phyloP scores from a whole-genome alignment of 92 coral and sea anemone genomes.

The Ricordea florida region DNA sequence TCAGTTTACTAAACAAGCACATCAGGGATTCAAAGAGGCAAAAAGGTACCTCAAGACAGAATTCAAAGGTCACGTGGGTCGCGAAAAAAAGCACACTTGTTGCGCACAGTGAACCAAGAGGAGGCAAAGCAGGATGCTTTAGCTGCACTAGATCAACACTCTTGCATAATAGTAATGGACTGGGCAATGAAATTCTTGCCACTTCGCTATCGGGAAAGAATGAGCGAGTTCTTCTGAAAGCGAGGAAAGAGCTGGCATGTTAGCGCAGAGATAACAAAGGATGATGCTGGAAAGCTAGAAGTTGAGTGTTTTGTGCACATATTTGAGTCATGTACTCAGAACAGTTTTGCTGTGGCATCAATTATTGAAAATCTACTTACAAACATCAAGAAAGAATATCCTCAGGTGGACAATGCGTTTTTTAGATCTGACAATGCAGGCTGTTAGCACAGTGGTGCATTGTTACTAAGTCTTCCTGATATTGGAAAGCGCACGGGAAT shows the following conservation, averaged over 20 bases:
- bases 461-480: constrained; percentile 40
- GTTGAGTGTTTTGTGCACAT: constrained; percentile 60
- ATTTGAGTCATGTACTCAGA: constrained; percentile 49
- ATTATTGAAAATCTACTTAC: constrained; percentile 48
- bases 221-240: constrained; percentile 65
- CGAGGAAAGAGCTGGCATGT: constrained; percentile 62
- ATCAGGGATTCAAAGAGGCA: constrained; percentile 43
- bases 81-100: constrained; percentile 43
- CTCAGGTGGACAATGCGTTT: constrained; percentile 25
- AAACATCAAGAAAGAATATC: constrained; percentile 52
- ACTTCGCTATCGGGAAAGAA: constrained; percentile 33
- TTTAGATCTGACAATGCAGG: constrained; percentile 70
- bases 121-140: constrained; percentile 42
- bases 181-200: constrained; percentile 54
- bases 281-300: constrained; percentile 12
- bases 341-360: constrained; percentile 53
- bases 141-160: background rate
- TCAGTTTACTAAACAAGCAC: constrained; percentile 26
- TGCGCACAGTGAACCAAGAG: constrained; percentile 42
- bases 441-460: constrained; percentile 50
- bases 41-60: constrained; percentile 65
- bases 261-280: constrained; percentile 62
- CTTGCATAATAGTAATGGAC: constrained; percentile 41
- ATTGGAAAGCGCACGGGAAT: constrained; percentile 38
- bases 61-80: constrained; percentile 56